Conservation (phyloP, 2,113 vertebrate species). For the Campylomormyrus numenius region DNA sequence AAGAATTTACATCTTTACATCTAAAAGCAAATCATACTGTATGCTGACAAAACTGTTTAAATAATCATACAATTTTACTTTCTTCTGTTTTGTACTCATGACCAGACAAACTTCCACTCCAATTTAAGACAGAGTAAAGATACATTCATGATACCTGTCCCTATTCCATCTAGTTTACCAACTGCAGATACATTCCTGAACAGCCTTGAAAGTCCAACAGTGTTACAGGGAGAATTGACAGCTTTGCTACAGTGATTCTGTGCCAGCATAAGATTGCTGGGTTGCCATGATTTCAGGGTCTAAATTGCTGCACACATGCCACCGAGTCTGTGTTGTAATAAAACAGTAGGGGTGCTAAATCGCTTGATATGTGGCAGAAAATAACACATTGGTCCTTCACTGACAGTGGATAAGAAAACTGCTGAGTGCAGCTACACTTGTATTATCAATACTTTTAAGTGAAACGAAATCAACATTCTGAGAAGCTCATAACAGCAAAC, state of each 20-base stretch:
- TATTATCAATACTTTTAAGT: background rate
- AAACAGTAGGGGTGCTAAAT: conserved; percentile 1
- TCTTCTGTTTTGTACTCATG: background rate
- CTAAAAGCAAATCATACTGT: background rate
- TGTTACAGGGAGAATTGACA: background rate
- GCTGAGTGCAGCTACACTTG: conserved; percentile 2
- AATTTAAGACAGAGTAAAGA: background rate
- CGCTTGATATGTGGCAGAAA: conserved; percentile 1
- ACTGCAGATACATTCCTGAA: background rate
- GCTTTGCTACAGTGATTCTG: background rate
- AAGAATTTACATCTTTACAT: background rate
- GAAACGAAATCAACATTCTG: background rate
- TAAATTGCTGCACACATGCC: background rate
- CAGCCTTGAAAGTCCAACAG: background rate
- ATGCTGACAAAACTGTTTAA: background rate
- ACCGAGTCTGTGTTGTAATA: conserved; percentile 1
- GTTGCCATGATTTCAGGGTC: background rate
- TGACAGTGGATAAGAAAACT: background rate
- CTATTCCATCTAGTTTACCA: background rate
- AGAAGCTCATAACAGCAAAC: background rate
- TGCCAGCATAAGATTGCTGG: background rate
- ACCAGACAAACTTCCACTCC: background rate
- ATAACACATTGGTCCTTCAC: background rate
- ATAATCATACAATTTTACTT: background rate
- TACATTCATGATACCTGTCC: background rate